Conservation (phyloP, 2,797 vertebrate genomes). For the Takifugu ocellatus region DNA sequence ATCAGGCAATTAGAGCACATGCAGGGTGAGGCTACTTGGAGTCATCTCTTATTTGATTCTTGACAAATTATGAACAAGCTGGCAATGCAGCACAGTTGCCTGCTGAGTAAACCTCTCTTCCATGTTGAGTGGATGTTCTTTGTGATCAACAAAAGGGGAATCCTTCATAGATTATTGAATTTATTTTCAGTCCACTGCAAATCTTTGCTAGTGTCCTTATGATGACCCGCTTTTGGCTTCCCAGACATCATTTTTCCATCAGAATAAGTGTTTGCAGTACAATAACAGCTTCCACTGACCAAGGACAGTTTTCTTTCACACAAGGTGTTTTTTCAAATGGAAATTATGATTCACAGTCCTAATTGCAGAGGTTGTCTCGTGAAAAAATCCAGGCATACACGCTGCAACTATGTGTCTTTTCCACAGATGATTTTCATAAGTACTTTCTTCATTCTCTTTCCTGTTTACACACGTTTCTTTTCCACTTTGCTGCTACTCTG, state of each 20-base stretch:
- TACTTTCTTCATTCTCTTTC: conserved; percentile 26
- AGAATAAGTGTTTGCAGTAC: conserved; percentile 12
- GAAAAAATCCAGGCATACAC: conserved; percentile 57
- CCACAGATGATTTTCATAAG: conserved; percentile 36
- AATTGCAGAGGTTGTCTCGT: conserved; percentile 56
- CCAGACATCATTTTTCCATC: conserved; percentile 20
- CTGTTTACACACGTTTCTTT: conserved; percentile 55
- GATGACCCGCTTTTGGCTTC: conserved; percentile 25
- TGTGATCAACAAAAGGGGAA: conserved; percentile 1
- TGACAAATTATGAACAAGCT: conserved; percentile 25
- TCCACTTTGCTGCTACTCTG: conserved; percentile 35
- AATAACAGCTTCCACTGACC: conserved; percentile 35
- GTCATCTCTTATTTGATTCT: conserved; percentile 23
- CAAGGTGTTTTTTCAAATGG: conserved; percentile 49
- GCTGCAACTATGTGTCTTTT: conserved; percentile 42
- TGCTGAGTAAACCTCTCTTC: no score
- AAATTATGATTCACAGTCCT: conserved; percentile 67
- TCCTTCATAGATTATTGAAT: neutral
- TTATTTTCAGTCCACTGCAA: neutral
- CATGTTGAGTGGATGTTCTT: neutral
- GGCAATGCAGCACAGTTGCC: conserved; percentile 23
- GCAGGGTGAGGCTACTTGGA: conserved; percentile 41
- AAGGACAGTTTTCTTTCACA: conserved; percentile 37
- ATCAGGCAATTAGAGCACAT: conserved; percentile 36
- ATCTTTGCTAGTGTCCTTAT: conserved; percentile 19